phyloP scores from a whole-genome alignment of 2,888 invertebrate genomes.

The Leptinotarsa tumamoca region DNA sequence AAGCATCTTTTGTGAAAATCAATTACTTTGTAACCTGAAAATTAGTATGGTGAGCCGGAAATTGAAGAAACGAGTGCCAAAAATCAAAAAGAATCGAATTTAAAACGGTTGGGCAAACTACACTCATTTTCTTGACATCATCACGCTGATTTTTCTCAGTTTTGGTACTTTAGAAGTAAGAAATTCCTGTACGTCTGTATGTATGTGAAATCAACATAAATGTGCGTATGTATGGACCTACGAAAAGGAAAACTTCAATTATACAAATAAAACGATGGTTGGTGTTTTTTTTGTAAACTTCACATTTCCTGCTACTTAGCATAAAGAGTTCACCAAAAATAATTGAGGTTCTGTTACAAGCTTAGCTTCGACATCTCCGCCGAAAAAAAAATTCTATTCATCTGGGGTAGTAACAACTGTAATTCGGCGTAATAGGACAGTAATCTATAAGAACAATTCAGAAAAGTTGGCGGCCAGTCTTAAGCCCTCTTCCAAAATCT shows the following conservation, averaged over 20 bases:
- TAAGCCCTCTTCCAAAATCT: no score
- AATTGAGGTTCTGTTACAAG: no score
- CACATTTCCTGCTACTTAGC: no score
- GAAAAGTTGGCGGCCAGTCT: no score
- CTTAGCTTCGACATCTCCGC: no score
- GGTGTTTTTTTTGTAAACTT: no score
- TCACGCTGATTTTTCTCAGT: conserved; percentile 45
- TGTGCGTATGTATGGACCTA: conserved; percentile 66
- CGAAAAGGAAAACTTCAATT: conserved; percentile 65
- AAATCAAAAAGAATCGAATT: conserved; percentile 54
- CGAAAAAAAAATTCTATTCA: no score
- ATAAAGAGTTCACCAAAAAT: no score
- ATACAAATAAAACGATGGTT: conserved; percentile 54
- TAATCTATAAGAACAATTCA: no score
- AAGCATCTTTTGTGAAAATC: conserved; percentile 38
- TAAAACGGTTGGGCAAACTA: conserved; percentile 47
- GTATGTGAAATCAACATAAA: conserved; percentile 65
- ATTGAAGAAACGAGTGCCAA: conserved; percentile 47
- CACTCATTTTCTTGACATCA: conserved; percentile 41
- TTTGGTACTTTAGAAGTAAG: conserved; percentile 54
- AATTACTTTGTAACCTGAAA: conserved; percentile 33
- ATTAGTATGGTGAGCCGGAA: conserved; percentile 35
- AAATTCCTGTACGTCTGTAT: conserved; percentile 66
- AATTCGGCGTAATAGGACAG: no score
- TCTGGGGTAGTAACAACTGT: no score